phyloP scores from a whole-genome alignment of 2,797 vertebrate genomes.

The Limnodromus scolopaceus region DNA sequence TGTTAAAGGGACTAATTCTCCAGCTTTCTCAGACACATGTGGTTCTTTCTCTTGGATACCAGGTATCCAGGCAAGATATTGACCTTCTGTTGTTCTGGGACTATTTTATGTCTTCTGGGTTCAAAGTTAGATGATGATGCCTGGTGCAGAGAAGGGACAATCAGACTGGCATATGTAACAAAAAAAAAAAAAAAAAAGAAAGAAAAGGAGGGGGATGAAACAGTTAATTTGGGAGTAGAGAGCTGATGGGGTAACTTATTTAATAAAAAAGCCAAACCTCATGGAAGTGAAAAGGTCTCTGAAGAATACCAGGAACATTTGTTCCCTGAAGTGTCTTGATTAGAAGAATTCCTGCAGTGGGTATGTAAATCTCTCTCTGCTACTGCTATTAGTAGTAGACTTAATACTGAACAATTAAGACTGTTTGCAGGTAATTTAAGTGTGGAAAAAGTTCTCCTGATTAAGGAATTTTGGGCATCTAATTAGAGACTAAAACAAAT shows the following conservation, averaged over 20 bases:
- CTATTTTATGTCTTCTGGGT: background rate
- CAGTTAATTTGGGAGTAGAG: background rate
- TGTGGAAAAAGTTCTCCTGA: background rate
- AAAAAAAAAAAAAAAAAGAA: accelerated
- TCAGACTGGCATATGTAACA: background rate
- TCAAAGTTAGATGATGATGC: background rate
- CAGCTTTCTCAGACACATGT: background rate
- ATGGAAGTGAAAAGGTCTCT: background rate
- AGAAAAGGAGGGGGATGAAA: accelerated
- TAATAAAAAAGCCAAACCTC: background rate
- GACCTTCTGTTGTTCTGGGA: background rate
- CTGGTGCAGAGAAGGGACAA: background rate
- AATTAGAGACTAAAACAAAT: background rate
- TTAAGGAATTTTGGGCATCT: background rate
- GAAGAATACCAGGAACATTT: background rate
- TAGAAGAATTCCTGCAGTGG: background rate
- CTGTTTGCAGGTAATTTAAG: background rate
- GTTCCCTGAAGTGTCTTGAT: background rate
- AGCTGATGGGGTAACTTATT: background rate
- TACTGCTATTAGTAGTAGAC: accelerated
- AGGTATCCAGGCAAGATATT: background rate
- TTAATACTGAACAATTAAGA: background rate
- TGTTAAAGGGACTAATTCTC: background rate
- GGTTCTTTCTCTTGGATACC: background rate
- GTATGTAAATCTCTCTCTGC: background rate